Conservation (phyloP, 2,113 vertebrate species). For the Odontophorus gujanensis region DNA sequence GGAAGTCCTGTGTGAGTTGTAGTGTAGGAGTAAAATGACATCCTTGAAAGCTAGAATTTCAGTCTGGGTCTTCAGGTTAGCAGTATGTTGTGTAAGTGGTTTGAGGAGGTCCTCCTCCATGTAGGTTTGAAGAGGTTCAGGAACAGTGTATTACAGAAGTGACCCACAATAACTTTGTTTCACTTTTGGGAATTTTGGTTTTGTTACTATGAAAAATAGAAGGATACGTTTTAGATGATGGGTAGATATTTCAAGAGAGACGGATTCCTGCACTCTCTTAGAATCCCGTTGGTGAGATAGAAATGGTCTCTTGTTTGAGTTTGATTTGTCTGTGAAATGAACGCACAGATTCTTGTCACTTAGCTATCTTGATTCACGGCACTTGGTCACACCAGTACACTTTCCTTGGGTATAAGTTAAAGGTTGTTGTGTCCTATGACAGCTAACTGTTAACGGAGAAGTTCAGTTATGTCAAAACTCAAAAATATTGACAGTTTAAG, state of each 20-base stretch:
- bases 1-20: background rate
- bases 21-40: background rate
- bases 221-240: background rate
- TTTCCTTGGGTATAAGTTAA: conserved; percentile 25
- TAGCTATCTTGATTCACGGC: background rate
- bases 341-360: conserved; percentile 8
- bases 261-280: background rate
- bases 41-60: background rate
- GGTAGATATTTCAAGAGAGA: background rate
- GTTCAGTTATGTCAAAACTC: conserved; percentile 20
- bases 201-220: background rate
- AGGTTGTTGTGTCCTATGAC: conserved; percentile 22
- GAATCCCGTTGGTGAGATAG: background rate
- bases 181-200: background rate
- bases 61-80: background rate
- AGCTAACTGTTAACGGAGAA: conserved; percentile 2
- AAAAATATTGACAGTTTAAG: background rate
- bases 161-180: background rate
- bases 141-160: background rate
- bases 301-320: background rate
- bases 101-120: background rate
- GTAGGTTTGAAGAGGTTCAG: background rate
- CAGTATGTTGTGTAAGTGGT: background rate
- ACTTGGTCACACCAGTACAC: conserved; percentile 1
- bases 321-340: background rate